Base-by-base conservation (phyloP, 2,797 vertebrate species). In the Macropodus opercularis region DNA sequence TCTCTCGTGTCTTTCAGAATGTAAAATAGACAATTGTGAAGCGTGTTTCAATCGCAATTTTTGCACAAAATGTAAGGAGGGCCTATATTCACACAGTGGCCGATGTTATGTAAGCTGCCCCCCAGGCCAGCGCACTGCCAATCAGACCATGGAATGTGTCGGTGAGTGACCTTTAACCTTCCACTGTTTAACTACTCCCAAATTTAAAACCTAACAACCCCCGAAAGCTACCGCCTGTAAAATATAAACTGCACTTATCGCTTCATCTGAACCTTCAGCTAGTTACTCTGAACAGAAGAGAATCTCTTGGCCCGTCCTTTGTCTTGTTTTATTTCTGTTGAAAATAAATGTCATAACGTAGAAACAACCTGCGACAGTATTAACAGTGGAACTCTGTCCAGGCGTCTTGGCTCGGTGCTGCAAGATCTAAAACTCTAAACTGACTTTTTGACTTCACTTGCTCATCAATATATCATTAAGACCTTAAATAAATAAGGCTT, bases 31-130 rank as follows among this genome's bases (percentile, higher is more conserved):
- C 83, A 97, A 98, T 92, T 98, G 97, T 82, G 96, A 97, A 92
- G 95, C 94, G 60, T 99, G 97, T 90, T 99, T 99, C 94, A 98
- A 96, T 90, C 94, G 94, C 89, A 96, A 95, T 86, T 98, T 99
- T 95, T 99, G 97, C 92, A 98, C 96, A 91, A 98, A 97, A 92
- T 99, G 97, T 91, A 98, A 96, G 91, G 96, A 97, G 85, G 95
- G 93, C 80, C 90, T 96, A 81, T 98, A 96, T 92, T 94, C 96
- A 87, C 94, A 97, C 94, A 96, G 95, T 90, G 96, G 97, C 66
- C 93, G 94, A 70, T 99, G 97, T 84, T 95, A 95, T 8, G 77
- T 91, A 43, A 93, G 91, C 50, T 99, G 97, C 87, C 96, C 97
- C 0, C 93, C 95, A 68, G 96, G 95, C 71, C 95, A 94, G 36